These are phyloP conservation scores for Premnoplex brunnescens DNA, from an alignment of 2,797 vertebrate genomes.

Conservation along the genomic window DNA sequence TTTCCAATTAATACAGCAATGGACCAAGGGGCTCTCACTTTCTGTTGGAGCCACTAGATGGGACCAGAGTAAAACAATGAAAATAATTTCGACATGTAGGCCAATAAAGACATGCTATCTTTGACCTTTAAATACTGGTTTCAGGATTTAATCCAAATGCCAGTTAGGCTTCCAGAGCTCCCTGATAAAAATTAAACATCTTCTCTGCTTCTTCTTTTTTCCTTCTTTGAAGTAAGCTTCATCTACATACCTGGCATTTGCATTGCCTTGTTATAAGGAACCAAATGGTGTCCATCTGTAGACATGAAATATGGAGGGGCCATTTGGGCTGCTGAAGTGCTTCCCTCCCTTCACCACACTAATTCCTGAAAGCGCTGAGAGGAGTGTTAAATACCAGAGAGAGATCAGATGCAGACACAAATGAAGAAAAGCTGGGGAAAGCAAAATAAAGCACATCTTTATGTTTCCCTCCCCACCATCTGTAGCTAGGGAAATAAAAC, in stretches of 20 bases:
- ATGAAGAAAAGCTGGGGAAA: conserved; percentile 7
- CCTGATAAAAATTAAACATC: not conserved
- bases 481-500: not conserved
- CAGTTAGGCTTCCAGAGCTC: not conserved
- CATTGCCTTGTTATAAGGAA: not conserved
- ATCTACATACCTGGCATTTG: not conserved
- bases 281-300: not conserved
- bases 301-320: not conserved
- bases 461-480: not conserved
- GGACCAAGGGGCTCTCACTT: not conserved
- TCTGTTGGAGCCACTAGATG: conserved; percentile 1
- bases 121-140: not conserved
- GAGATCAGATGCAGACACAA: not conserved
- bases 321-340: not conserved
- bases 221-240: not conserved
- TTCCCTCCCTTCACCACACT: not conserved
- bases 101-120: not conserved
- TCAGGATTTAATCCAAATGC: not conserved
- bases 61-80: conserved; percentile 26
- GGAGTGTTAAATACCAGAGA: not conserved
- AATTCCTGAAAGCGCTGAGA: not conserved
- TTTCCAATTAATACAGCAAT: not conserved
- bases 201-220: not conserved
- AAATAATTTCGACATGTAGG: not conserved
- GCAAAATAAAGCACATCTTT: not conserved